Percentiles rank a stretch among this genome's conserved stretches.
Evolutionary conservation across 2,888 invertebrate genomes (phyloP).

Genomic region (Matsumyia berberina): DNA sequence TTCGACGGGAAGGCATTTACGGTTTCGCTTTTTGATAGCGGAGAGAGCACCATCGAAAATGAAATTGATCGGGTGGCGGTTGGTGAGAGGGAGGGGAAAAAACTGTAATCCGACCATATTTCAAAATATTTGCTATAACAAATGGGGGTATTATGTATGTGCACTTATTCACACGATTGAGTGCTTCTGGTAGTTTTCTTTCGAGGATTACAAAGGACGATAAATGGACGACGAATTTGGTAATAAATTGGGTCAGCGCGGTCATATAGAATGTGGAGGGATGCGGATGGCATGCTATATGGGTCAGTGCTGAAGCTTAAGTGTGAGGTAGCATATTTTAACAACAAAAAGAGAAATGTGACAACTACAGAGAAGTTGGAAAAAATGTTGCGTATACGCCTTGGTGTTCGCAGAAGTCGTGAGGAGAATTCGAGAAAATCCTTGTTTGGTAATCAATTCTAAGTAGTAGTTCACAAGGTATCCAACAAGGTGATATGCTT

Average conservation of each 20-base stretch:
- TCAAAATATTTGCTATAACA: slow-evolving; percentile 66
- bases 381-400: not conserved
- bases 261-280: slow-evolving; percentile 13
- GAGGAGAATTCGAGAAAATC: too few relatives aligned
- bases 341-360: not conserved
- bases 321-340: not conserved
- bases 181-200: slow-evolving; percentile 49
- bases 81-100: not conserved
- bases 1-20: slow-evolving; percentile 52
- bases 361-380: not conserved
- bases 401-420: too few relatives aligned
- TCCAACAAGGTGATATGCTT: too few relatives aligned
- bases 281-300: slow-evolving; percentile 4
- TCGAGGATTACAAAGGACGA: slow-evolving; percentile 23
- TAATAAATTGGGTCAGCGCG: slow-evolving; percentile 48
- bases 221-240: slow-evolving; percentile 37
- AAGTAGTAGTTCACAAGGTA: too few relatives aligned
- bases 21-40: not conserved
- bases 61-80: slow-evolving; percentile 21
- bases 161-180: slow-evolving; percentile 58
- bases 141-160: slow-evolving; percentile 59
- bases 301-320: slow-evolving; percentile 26
- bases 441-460: too few relatives aligned
- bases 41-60: slow-evolving; percentile 27
- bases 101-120: slow-evolving; percentile 62